These are phyloP conservation scores for Glomeris maerens DNA, from an alignment of 1,140 invertebrate genomes.

Conservation along the genomic window DNA sequence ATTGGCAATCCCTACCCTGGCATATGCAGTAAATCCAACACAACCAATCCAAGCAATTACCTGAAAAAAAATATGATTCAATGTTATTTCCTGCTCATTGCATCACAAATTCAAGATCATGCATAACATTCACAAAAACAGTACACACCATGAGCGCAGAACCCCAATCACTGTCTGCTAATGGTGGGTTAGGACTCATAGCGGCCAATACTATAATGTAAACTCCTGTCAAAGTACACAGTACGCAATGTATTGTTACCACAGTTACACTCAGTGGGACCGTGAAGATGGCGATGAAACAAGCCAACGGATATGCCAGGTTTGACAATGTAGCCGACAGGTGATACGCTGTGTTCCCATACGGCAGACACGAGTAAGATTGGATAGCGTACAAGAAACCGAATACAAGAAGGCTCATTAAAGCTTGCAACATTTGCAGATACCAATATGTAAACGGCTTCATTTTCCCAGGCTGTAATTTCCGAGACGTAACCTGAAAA, in stretches of 20 bases:
- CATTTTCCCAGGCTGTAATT: neutral
- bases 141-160: constrained; percentile 51
- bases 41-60: neutral
- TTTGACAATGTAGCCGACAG: constrained; percentile 61
- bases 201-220: constrained; percentile 55
- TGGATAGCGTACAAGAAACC: constrained; percentile 70
- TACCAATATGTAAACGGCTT: neutral
- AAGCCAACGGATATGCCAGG: constrained; percentile 69
- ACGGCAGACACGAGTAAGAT: constrained; percentile 74
- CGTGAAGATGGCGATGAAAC: constrained; percentile 60
- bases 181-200: constrained; percentile 55
- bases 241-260: constrained; percentile 39
- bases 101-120: too few relatives aligned
- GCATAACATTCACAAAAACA: neutral
- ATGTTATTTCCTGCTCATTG: too few relatives aligned
- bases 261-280: constrained; percentile 41
- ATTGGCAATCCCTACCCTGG: neutral
- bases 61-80: too few relatives aligned
- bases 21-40: neutral
- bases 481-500: neutral
- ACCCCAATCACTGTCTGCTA: constrained; percentile 43
- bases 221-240: constrained; percentile 40
- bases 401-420: constrained; percentile 49
- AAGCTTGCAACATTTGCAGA: constrained; percentile 5
- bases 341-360: constrained; percentile 67